Conservation (phyloP, 2,113 vertebrate genomes). For the Todiramphus chloris region DNA sequence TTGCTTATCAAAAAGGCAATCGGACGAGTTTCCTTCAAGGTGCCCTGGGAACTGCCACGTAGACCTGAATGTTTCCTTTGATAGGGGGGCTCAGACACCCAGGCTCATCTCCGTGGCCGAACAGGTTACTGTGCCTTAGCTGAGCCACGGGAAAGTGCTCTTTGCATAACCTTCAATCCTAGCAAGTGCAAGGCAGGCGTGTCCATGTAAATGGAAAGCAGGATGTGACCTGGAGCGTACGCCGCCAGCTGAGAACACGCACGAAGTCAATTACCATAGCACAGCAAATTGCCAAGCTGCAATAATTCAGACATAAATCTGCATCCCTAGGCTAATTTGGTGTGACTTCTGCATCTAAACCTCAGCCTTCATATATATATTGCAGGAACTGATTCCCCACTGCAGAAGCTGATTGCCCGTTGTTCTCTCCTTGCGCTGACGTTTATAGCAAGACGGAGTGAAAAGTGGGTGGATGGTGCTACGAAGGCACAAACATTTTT, state of each 20-base stretch:
- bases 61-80: neutral
- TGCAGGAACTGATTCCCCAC: neutral
- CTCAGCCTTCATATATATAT: neutral
- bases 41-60: neutral
- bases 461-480: neutral
- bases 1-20: neutral
- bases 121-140: neutral
- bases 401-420: neutral
- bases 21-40: neutral
- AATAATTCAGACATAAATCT: neutral
- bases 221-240: neutral
- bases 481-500: neutral
- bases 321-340: neutral
- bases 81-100: neutral
- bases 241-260: neutral
- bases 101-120: neutral
- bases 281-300: neutral
- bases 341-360: neutral
- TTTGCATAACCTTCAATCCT: neutral
- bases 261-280: neutral
- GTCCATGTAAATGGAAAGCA: neutral
- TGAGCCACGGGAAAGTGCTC: neutral
- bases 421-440: neutral
- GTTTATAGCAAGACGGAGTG: neutral
- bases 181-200: neutral